Conservation (phyloP, 2,113 vertebrate species). For the Ascaphus truei region DNA sequence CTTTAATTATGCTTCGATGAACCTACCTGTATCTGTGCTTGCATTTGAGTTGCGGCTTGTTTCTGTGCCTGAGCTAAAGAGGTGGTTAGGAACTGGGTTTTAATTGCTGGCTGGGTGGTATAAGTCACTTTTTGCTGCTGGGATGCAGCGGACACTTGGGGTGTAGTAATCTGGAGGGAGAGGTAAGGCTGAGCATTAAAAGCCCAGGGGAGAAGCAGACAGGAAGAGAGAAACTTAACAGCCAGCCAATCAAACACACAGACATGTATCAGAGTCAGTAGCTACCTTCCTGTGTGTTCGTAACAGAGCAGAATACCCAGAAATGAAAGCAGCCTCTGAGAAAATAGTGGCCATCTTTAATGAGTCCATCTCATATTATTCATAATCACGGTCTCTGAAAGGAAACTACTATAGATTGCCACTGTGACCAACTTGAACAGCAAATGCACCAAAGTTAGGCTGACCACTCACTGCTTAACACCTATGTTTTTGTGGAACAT, state of each 20-base stretch:
- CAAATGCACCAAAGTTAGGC: too few species aligned
- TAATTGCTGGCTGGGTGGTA: slow-evolving; percentile 60
- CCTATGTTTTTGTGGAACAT: too few species aligned
- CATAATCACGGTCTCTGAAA: too few species aligned
- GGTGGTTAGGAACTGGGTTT: slow-evolving; percentile 69
- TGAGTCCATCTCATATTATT: too few species aligned
- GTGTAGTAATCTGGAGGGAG: slow-evolving; percentile 32
- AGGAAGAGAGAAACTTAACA: slow-evolving; percentile 19
- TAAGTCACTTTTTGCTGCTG: slow-evolving; percentile 72
- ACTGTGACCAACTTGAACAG: too few species aligned
- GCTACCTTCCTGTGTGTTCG: background rate
- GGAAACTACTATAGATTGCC: too few species aligned
- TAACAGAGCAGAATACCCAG: too few species aligned
- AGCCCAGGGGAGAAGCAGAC: slow-evolving; percentile 29
- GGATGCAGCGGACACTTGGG: slow-evolving; percentile 63
- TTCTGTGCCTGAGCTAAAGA: slow-evolving; percentile 64
- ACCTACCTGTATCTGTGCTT: slow-evolving; percentile 50
- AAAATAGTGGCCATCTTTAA: too few species aligned
- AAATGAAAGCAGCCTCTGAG: too few species aligned
- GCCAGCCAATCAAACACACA: background rate
- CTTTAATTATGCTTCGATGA: too few species aligned
- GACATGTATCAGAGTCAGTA: background rate
- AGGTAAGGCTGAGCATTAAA: slow-evolving; percentile 39
- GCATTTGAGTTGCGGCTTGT: slow-evolving; percentile 39
- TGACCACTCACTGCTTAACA: too few species aligned